These are phyloP conservation scores for Trichogramma evanescens DNA, from an alignment of 2,888 invertebrate genomes.

Conservation along the genomic window DNA sequence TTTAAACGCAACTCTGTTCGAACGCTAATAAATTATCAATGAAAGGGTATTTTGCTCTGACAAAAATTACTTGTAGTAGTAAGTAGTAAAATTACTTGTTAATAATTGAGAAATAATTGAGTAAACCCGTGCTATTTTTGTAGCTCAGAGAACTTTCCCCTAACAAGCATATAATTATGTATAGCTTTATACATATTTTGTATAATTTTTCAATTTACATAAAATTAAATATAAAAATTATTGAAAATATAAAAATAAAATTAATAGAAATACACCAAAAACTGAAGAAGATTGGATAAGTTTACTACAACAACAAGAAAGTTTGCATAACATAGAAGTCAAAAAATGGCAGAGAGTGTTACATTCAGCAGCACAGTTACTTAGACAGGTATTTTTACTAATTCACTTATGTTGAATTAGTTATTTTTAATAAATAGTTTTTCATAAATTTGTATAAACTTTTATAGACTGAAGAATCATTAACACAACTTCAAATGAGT, in stretches of 20 bases:
- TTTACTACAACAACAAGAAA: conserved; percentile 72
- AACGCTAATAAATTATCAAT: no score
- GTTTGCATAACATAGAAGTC: conserved; percentile 72
- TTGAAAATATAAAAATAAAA: background rate
- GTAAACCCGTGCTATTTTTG: background rate
- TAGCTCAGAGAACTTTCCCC: background rate
- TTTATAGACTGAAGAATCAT: conserved; percentile 69
- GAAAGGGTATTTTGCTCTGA: no score
- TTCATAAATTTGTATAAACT: conserved; percentile 20
- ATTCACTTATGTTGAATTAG: background rate
- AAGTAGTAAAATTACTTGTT: no score
- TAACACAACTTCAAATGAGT: conserved; percentile 64
- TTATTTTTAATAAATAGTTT: conserved; percentile 1
- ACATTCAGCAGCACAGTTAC: conserved; percentile 62
- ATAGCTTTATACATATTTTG: no score
- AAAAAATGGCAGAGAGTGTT: conserved; percentile 75
- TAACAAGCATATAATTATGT: no score
- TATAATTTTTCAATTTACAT: no score
- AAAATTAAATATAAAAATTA: background rate
- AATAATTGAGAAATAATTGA: no score
- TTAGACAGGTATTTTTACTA: conserved; percentile 59
- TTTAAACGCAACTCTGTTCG: no score
- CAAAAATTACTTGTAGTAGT: no score
- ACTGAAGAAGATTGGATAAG: conserved; percentile 77
- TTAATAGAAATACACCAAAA: conserved; percentile 60